phyloP scores from a whole-genome alignment of 2,113 vertebrate genomes.

The Campylorhamphus procurvoides region DNA sequence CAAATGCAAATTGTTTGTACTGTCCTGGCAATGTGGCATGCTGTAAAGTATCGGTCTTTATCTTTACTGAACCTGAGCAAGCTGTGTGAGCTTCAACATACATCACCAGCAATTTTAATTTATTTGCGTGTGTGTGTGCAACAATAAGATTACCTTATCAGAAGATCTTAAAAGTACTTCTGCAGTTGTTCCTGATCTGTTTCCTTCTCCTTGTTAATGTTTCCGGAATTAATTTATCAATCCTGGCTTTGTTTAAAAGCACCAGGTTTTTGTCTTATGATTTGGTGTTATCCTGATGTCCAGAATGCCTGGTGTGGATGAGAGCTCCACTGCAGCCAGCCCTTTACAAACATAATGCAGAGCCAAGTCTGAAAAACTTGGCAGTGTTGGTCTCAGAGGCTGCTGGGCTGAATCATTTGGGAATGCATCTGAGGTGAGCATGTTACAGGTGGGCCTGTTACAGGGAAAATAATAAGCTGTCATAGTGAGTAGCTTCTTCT shows the following conservation, averaged over 20 bases:
- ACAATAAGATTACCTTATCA: background rate
- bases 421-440: background rate
- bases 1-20: background rate
- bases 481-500: background rate
- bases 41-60: background rate
- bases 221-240: background rate
- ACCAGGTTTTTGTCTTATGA: background rate
- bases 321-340: background rate
- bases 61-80: background rate
- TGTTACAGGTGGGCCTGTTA: background rate
- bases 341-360: rapidly evolving
- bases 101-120: background rate
- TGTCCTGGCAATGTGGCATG: background rate
- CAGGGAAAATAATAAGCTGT: background rate
- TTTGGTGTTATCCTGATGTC: background rate
- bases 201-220: background rate
- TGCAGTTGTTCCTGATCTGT: background rate
- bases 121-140: background rate
- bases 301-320: rapidly evolving
- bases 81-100: background rate
- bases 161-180: constrained; percentile 1
- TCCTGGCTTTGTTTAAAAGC: background rate
- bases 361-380: background rate
- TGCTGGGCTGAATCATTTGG: background rate
- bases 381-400: background rate